Percentiles rank a stretch among this genome's conserved stretches.
phyloP scores from a whole-genome alignment of 2,113 vertebrate genomes.

The Lamprotornis superbus region DNA sequence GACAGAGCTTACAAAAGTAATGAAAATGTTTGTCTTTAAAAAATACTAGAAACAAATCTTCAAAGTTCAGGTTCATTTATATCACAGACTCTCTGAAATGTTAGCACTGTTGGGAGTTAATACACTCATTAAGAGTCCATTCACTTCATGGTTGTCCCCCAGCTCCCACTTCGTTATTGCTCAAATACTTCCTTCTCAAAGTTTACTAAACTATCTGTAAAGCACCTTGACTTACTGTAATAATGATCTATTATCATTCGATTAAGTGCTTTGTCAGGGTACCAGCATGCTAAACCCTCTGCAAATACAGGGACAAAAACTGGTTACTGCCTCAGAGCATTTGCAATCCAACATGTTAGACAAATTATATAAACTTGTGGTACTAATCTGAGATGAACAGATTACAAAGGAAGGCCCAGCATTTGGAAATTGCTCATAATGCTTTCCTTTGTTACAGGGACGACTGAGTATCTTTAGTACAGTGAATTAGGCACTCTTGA shows the following conservation, averaged over 20 bases:
- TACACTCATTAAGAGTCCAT: background rate
- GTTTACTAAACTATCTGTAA: background rate
- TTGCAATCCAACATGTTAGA: background rate
- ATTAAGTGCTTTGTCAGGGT: background rate
- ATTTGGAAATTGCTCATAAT: background rate
- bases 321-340: background rate
- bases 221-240: background rate
- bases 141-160: background rate
- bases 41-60: background rate
- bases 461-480: background rate
- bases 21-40: background rate
- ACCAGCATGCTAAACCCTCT: background rate
- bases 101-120: background rate
- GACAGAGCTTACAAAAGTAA: background rate
- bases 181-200: background rate
- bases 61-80: background rate
- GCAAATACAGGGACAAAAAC: background rate
- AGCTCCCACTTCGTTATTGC: background rate
- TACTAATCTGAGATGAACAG: background rate
- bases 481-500: background rate
- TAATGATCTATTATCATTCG: background rate
- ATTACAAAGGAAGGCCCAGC: background rate
- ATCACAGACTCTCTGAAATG: background rate
- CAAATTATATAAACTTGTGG: background rate
- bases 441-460: background rate